phyloP scores from a whole-genome alignment of 2,113 vertebrate genomes.

The Urocitellus parryii region DNA sequence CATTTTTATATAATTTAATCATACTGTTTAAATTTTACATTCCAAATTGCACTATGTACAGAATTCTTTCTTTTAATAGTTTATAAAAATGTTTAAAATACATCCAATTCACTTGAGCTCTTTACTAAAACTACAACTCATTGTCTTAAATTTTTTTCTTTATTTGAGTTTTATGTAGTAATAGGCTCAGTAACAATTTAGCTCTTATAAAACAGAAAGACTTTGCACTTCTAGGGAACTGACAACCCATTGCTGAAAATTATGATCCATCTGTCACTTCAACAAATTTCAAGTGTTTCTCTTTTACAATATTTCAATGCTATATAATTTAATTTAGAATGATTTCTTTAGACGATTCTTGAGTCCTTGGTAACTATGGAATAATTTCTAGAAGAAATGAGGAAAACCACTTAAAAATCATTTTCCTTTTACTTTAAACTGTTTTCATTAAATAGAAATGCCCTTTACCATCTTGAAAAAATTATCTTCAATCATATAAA shows the following conservation, averaged over 20 bases:
- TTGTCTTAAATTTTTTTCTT: background rate
- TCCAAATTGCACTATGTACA: background rate
- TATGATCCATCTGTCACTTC: constrained; percentile 65
- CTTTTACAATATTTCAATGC: background rate
- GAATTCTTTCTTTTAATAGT: background rate
- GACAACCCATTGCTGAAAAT: constrained; percentile 53
- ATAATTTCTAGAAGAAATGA: background rate
- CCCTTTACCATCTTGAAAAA: background rate
- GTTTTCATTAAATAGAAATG: background rate
- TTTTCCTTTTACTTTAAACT: background rate
- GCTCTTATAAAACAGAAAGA: constrained; percentile 27
- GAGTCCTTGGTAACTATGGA: background rate
- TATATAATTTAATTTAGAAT: constrained; percentile 58
- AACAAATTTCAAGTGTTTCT: constrained; percentile 48
- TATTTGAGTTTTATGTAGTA: constrained; percentile 55
- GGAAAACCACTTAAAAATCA: background rate
- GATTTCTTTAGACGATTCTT: background rate
- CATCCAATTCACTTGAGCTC: background rate
- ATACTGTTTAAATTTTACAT: constrained; percentile 21
- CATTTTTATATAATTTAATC: constrained; percentile 1
- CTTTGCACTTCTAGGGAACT: constrained; percentile 20
- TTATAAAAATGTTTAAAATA: constrained; percentile 33
- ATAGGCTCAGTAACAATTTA: constrained; percentile 14
- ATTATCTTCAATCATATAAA: background rate
- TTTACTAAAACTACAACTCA: background rate